Evolutionary conservation across 1,140 invertebrate species (phyloP).

Genomic region (Battus philenor): DNA sequence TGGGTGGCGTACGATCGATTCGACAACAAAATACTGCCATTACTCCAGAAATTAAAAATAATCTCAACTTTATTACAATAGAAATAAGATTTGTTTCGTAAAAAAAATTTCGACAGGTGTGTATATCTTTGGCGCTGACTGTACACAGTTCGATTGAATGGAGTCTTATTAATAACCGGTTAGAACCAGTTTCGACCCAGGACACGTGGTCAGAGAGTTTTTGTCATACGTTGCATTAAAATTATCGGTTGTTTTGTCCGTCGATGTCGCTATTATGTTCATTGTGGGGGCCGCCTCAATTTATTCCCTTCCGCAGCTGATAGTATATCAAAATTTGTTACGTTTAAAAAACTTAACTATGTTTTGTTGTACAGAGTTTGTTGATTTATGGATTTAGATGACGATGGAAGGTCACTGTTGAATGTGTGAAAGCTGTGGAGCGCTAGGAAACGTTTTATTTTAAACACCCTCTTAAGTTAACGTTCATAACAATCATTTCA

Average conservation of each 20-base stretch:
- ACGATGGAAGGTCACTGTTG: no score
- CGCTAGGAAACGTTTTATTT: no score
- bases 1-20: constrained; percentile 26
- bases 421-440: no score
- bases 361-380: no score
- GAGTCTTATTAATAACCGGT: constrained; percentile 62
- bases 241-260: constrained; percentile 59
- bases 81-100: neutral
- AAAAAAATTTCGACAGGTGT: constrained; percentile 10
- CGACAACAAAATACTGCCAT: constrained; percentile 6
- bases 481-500: no score
- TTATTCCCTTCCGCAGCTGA: constrained; percentile 40
- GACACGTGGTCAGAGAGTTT: constrained; percentile 59
- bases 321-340: constrained; percentile 2
- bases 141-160: constrained; percentile 60
- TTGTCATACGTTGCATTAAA: constrained; percentile 59
- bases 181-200: constrained; percentile 51
- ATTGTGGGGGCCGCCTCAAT: constrained; percentile 31
- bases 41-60: no score
- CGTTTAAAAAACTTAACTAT: no score
- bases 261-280: constrained; percentile 25
- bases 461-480: no score
- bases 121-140: constrained; percentile 25
- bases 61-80: neutral
- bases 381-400: no score